Percentiles rank a stretch among this genome's conserved stretches.
These are phyloP conservation scores for Phyllotreta cruciferae DNA, from an alignment of 2,888 invertebrate species.

Conservation along the genomic window DNA sequence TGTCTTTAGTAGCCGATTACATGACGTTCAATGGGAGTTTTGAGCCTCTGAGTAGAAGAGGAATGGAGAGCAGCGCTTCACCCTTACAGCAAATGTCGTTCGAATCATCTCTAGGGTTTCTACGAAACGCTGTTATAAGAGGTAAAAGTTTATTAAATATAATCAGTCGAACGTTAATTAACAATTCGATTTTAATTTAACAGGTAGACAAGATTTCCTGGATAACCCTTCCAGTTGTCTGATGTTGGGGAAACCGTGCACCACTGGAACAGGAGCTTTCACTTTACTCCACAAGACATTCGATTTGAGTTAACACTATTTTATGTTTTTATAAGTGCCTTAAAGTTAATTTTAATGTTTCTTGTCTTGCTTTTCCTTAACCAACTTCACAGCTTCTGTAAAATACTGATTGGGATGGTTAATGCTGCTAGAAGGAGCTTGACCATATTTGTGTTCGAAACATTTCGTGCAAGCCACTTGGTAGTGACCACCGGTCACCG, in stretches of 20 bases:
- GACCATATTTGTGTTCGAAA: slow-evolving; percentile 75
- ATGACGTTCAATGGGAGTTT: slow-evolving; percentile 96
- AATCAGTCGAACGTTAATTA: background rate
- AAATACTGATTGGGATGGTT: slow-evolving; percentile 94
- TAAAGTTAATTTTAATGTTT: slow-evolving; percentile 25
- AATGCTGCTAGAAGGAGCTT: slow-evolving; percentile 71
- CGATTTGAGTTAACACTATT: background rate
- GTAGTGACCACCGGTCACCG: slow-evolving; percentile 79
- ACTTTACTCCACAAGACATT: slow-evolving; percentile 50
- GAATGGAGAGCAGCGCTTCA: slow-evolving; percentile 90
- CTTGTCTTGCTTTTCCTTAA: slow-evolving; percentile 43
- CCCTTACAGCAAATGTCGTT: slow-evolving; percentile 98
- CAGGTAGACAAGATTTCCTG: slow-evolving; percentile 77
- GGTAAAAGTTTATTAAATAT: slow-evolving; percentile 56
- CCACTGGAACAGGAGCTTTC: slow-evolving; percentile 84
- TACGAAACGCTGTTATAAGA: slow-evolving; percentile 76
- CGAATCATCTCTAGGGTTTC: slow-evolving; percentile 88
- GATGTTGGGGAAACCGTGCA: slow-evolving; percentile 84
- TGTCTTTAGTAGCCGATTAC: slow-evolving; percentile 93
- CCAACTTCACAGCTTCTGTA: slow-evolving; percentile 70
- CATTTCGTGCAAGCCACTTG: slow-evolving; percentile 90
- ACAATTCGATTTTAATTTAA: slow-evolving; percentile 47
- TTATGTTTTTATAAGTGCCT: slow-evolving; percentile 4
- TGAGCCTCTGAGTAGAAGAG: slow-evolving; percentile 87
- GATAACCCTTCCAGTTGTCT: slow-evolving; percentile 86